Conservation (phyloP, 2,888 invertebrate genomes). For the Ptilodon capucinus region DNA sequence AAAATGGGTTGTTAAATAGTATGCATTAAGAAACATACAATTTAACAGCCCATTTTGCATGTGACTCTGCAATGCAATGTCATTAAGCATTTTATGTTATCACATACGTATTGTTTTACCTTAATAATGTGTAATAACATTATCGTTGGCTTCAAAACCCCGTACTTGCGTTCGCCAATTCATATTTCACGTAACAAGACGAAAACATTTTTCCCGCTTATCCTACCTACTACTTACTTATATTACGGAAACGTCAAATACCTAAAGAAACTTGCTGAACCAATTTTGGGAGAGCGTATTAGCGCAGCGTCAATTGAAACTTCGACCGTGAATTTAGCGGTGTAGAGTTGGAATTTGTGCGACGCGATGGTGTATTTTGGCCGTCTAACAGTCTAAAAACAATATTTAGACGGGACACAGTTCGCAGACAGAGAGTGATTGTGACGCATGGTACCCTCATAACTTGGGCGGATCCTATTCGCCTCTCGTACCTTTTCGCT, state of each 20-base stretch:
- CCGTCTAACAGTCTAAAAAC: slow-evolving; percentile 44
- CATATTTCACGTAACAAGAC: slow-evolving; percentile 8
- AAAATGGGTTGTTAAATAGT: too few relatives aligned
- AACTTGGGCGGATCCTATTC: slow-evolving; percentile 50
- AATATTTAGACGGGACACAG: slow-evolving; percentile 52
- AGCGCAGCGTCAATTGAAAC: slow-evolving; percentile 8
- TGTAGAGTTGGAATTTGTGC: slow-evolving; percentile 27
- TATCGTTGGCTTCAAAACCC: too few relatives aligned
- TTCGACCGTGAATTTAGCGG: neutral
- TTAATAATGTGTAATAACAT: too few relatives aligned
- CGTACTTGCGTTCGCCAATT: neutral
- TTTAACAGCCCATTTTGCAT: too few relatives aligned
- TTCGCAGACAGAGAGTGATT: slow-evolving; percentile 60
- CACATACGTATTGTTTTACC: too few relatives aligned
- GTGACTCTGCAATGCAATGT: too few relatives aligned
- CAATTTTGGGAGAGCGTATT: slow-evolving; percentile 28
- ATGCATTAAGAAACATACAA: too few relatives aligned
- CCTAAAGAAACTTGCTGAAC: slow-evolving; percentile 41
- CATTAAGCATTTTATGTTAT: too few relatives aligned
- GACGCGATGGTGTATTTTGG: slow-evolving; percentile 23
- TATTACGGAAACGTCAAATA: slow-evolving; percentile 44
- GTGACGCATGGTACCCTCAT: slow-evolving; percentile 59
- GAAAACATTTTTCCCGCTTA: slow-evolving; percentile 13
- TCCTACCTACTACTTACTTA: slow-evolving; percentile 21
- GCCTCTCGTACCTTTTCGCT: slow-evolving; percentile 40